These are phyloP conservation scores for Takifugu ocellatus DNA, from an alignment of 2,797 vertebrate species.

Conservation along the genomic window DNA sequence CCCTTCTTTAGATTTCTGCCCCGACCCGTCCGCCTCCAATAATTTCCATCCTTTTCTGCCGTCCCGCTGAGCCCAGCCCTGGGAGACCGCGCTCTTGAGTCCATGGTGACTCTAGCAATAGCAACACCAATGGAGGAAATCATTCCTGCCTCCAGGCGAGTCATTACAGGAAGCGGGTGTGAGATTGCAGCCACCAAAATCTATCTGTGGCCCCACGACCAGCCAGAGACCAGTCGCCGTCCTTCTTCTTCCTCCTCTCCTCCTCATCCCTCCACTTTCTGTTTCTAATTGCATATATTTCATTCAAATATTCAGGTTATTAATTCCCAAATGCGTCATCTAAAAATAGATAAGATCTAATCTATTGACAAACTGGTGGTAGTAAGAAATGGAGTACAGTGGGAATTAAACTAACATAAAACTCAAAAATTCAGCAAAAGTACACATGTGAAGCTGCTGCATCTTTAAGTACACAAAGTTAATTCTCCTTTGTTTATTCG, in stretches of 20 bases:
- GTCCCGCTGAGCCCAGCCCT: neutral
- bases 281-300: too few relatives aligned
- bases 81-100: conserved; percentile 54
- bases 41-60: neutral
- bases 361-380: too few relatives aligned
- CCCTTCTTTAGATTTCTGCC: conserved; percentile 1
- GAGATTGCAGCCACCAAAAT: conserved; percentile 72
- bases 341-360: too few relatives aligned
- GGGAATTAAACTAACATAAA: too few relatives aligned
- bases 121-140: conserved; percentile 89
- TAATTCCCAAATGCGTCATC: too few relatives aligned
- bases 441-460: too few relatives aligned
- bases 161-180: conserved; percentile 87
- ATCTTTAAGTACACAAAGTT: too few relatives aligned
- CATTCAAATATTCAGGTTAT: too few relatives aligned
- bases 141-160: conserved; percentile 91
- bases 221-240: conserved; percentile 47
- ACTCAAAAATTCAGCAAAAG: too few relatives aligned
- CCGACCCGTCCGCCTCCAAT: neutral
- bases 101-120: conserved; percentile 73
- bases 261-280: neutral
- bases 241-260: conserved; percentile 5
- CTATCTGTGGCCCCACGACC: conserved; percentile 73
- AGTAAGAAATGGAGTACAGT: too few relatives aligned
- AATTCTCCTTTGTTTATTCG: too few relatives aligned